Conservation (phyloP, 2,888 invertebrate species). For the Scaptomyza reducta region DNA sequence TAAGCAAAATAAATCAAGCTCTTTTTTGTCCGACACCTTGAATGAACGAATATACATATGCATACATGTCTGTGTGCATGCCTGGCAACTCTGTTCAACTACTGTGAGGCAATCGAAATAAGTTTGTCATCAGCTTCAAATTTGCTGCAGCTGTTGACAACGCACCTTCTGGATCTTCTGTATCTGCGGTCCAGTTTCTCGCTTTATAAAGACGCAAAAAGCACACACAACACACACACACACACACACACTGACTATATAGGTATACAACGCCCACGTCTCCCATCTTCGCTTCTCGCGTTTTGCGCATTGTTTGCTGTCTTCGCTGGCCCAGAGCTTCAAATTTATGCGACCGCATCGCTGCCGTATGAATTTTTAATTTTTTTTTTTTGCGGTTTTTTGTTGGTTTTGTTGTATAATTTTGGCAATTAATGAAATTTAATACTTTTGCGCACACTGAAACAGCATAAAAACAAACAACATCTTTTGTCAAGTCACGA, state of each 20-base stretch:
- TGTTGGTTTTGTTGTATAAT: conserved; percentile 41
- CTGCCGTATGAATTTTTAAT: conserved; percentile 75
- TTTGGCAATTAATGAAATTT: conserved; percentile 82
- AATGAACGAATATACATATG: conserved; percentile 16
- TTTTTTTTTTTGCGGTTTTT: conserved; percentile 29
- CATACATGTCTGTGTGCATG: background rate
- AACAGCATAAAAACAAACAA: conserved; percentile 6
- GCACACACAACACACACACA: background rate
- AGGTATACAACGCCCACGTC: conserved; percentile 42
- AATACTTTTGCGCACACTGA: conserved; percentile 76
- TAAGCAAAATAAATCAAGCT: conserved; percentile 66
- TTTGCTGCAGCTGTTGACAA: conserved; percentile 61
- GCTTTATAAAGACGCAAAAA: conserved; percentile 14
- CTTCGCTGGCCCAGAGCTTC: conserved; percentile 33
- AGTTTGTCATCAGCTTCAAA: conserved; percentile 35
- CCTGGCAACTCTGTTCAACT: conserved; percentile 66
- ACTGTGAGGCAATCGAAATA: conserved; percentile 49
- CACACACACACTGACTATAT: conserved; percentile 13
- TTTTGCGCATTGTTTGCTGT: conserved; percentile 43
- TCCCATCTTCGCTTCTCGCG: background rate
- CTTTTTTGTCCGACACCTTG: conserved; percentile 51
- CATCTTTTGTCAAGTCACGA: conserved; percentile 46
- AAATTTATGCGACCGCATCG: conserved; percentile 77
- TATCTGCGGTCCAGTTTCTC: conserved; percentile 66
- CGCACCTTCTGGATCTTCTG: conserved; percentile 38